These are phyloP conservation scores for Spialia ferax DNA, from an alignment of 2,888 invertebrate species.

Conservation along the genomic window DNA sequence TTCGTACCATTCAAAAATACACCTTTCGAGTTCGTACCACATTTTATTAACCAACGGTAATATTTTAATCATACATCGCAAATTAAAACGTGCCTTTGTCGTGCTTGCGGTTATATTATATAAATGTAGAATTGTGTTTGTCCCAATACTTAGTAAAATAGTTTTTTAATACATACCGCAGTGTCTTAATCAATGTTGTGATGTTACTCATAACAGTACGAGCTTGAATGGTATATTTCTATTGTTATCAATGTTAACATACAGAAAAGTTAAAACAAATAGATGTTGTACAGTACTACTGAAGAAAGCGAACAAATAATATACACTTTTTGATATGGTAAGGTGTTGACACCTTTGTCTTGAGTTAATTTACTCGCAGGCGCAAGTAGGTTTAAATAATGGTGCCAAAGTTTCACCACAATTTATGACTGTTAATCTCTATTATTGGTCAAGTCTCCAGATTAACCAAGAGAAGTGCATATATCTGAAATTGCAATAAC, in stretches of 20 bases:
- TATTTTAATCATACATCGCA: slow-evolving; percentile 16
- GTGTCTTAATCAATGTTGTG: slow-evolving; percentile 39
- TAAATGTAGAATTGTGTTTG: slow-evolving; percentile 26
- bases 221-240: slow-evolving; percentile 30
- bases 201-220: slow-evolving; percentile 29
- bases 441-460: slow-evolving; percentile 21
- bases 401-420: slow-evolving; percentile 38
- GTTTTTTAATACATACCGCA: slow-evolving; percentile 28
- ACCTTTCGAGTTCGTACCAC: slow-evolving; percentile 33
- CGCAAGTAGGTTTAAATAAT: slow-evolving; percentile 35
- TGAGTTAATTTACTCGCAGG: slow-evolving; percentile 26
- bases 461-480: slow-evolving; percentile 29
- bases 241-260: slow-evolving; percentile 40
- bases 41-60: slow-evolving; percentile 22
- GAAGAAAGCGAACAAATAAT: slow-evolving; percentile 33
- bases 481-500: slow-evolving; percentile 15
- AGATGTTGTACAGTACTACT: slow-evolving; percentile 34
- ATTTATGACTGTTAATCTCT: slow-evolving; percentile 16
- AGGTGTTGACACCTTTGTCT: slow-evolving; percentile 37
- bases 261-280: slow-evolving; percentile 33
- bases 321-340: slow-evolving; percentile 39
- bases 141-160: slow-evolving; percentile 25
- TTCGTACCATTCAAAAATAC: slow-evolving; percentile 37
- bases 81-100: slow-evolving; percentile 33
- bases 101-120: slow-evolving; percentile 19